A percentile compares a stretch with the other conserved stretches of the same genome.
phyloP scores from a whole-genome alignment of 1,140 invertebrate genomes.

The Amphibalanus amphitrite region DNA sequence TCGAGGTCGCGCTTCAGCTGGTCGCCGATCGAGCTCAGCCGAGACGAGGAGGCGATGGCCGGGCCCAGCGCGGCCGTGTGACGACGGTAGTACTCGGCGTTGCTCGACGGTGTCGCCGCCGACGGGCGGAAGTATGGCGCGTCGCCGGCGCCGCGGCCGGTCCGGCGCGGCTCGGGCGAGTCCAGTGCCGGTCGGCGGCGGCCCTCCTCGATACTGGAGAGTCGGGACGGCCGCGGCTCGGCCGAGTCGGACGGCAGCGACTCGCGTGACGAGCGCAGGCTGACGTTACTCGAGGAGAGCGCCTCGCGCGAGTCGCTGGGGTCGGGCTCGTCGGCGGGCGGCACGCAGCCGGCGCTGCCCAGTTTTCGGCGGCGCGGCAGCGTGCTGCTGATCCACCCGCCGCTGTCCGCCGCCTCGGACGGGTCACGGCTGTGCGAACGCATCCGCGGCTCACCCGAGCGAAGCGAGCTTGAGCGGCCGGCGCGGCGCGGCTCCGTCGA shows the following conservation, averaged over 20 bases:
- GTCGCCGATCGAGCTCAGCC: neutral
- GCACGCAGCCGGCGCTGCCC: neutral
- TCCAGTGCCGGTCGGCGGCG: no score
- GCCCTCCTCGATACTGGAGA: neutral
- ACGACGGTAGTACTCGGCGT: neutral
- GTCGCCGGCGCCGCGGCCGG: neutral
- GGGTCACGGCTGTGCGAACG: neutral
- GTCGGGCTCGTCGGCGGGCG: neutral
- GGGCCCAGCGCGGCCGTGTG: neutral
- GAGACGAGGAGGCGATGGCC: neutral
- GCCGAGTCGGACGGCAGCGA: neutral
- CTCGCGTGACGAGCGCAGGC: neutral
- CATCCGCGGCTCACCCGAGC: neutral
- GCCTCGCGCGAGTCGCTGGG: neutral
- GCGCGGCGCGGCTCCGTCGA: constrained; percentile 14
- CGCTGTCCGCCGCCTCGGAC: neutral
- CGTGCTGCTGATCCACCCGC: neutral
- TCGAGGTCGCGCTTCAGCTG: neutral
- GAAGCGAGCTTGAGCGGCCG: constrained; percentile 5
- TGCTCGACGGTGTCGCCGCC: neutral
- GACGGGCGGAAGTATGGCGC: neutral
- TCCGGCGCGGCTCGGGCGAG: no score
- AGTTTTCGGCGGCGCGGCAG: neutral
- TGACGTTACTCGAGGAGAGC: neutral
- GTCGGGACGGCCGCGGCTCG: neutral